phyloP scores from a whole-genome alignment of 2,113 vertebrate genomes.

The Chaetops frenatus region DNA sequence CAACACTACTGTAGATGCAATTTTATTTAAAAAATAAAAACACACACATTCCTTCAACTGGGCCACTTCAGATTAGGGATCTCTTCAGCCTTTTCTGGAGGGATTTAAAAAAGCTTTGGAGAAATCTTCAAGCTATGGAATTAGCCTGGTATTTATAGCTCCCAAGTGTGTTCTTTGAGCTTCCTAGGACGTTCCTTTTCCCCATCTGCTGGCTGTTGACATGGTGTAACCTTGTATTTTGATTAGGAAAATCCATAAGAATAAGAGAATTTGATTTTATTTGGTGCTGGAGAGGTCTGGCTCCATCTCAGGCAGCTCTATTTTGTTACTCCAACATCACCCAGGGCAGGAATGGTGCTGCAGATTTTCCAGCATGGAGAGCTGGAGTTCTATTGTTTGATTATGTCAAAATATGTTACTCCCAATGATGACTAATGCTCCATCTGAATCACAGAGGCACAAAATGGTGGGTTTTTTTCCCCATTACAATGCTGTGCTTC shows the following conservation, averaged over 20 bases:
- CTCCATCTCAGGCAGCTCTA: constrained; percentile 13
- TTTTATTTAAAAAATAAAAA: background rate
- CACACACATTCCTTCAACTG: background rate
- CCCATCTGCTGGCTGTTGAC: constrained; percentile 58
- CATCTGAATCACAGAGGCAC: background rate
- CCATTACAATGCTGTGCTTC: background rate
- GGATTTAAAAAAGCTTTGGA: constrained; percentile 52
- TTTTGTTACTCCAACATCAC: background rate
- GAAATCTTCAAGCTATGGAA: constrained; percentile 58
- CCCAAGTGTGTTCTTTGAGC: constrained; percentile 7
- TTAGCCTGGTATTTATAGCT: constrained; percentile 63
- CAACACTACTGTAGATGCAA: background rate
- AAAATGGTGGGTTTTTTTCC: background rate
- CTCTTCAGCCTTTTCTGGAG: constrained; percentile 48
- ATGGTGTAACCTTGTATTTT: constrained; percentile 17
- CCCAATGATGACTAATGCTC: background rate
- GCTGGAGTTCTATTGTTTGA: background rate
- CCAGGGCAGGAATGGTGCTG: constrained; percentile 5
- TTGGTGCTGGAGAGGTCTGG: constrained; percentile 3
- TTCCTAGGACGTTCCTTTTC: constrained; percentile 19
- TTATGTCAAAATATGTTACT: constrained; percentile 12
- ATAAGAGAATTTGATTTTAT: background rate
- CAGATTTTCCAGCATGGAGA: background rate
- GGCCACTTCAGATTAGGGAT: constrained; percentile 49
- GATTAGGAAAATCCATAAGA: background rate